phyloP scores from a whole-genome alignment of 2,888 invertebrate genomes.

The Sphaeridia pumilis region DNA sequence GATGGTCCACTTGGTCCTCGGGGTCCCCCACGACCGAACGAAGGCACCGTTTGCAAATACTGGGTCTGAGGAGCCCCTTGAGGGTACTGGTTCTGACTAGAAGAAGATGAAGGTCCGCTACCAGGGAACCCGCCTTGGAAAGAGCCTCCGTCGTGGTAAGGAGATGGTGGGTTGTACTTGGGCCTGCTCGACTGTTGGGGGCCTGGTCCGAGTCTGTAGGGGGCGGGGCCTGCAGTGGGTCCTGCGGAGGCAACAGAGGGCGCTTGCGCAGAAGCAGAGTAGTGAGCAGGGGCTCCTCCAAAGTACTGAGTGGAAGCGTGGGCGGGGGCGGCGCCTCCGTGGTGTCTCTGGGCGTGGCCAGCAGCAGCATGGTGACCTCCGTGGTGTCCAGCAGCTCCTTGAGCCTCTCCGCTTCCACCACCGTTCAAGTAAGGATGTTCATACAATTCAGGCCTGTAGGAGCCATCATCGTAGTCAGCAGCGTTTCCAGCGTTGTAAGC shows the following conservation, averaged over 20 bases:
- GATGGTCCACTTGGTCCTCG: no score
- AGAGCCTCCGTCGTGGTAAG: conserved; percentile 9
- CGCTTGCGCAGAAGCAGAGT: no score
- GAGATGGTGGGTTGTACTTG: conserved; percentile 8
- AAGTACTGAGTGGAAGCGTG: no score
- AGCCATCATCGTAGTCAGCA: conserved; percentile 9
- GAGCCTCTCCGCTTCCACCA: background rate
- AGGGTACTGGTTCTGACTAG: conserved; percentile 6
- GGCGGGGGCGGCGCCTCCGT: conserved; percentile 3
- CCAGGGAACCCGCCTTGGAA: conserved; percentile 2
- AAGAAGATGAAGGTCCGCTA: no score
- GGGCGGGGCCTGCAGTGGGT: no score
- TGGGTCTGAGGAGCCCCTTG: conserved; percentile 16
- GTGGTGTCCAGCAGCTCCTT: conserved; percentile 5
- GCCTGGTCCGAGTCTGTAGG: background rate
- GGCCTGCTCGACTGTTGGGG: background rate
- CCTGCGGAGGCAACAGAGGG: no score
- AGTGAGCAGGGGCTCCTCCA: no score
- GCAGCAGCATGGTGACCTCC: conserved; percentile 12
- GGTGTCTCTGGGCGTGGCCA: conserved; percentile 5
- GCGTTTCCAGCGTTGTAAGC: conserved; percentile 8
- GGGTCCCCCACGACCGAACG: background rate
- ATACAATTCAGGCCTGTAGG: background rate
- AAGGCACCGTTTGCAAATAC: conserved; percentile 11
- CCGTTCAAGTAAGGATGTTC: conserved; percentile 4